Percentiles rank a stretch among this genome's conserved stretches.
Evolutionary conservation across 2,888 invertebrate genomes (phyloP).

Genomic region (Metellina segmentata): DNA sequence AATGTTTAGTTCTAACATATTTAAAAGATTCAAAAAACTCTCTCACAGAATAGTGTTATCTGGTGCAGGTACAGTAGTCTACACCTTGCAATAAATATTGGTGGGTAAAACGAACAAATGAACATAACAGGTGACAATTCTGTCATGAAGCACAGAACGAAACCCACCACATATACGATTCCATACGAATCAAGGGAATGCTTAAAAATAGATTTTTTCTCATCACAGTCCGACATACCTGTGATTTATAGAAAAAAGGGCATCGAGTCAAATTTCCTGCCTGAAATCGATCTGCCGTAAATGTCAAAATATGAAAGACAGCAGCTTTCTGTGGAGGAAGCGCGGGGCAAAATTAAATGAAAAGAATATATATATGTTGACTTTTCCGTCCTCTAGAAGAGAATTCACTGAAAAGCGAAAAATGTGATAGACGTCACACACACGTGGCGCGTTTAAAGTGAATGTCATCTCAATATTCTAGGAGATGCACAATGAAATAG

Average conservation of each 20-base stretch:
- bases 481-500: background rate
- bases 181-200: too few species aligned
- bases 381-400: background rate
- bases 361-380: slow-evolving; percentile 6
- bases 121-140: too few species aligned
- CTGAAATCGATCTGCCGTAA: slow-evolving; percentile 23
- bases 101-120: too few species aligned
- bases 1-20: too few species aligned
- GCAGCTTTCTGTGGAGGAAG: background rate
- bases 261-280: slow-evolving; percentile 1
- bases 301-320: slow-evolving; percentile 16
- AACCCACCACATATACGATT: too few species aligned
- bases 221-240: background rate
- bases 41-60: too few species aligned
- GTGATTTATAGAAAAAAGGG: slow-evolving; percentile 5
- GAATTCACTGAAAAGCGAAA: slow-evolving; percentile 5
- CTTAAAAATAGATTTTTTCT: too few species aligned
- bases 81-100: too few species aligned
- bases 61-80: too few species aligned
- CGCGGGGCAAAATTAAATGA: slow-evolving; percentile 2
- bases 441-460: slow-evolving; percentile 19
- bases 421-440: slow-evolving; percentile 27
- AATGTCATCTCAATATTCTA: background rate
- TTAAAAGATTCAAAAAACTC: too few species aligned
- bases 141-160: too few species aligned